Evolutionary conservation across 2,797 vertebrate genomes (phyloP), one percentile per base, ranked within the genome.

Genomic region (Phaenicophaeus curvirostris): DNA sequence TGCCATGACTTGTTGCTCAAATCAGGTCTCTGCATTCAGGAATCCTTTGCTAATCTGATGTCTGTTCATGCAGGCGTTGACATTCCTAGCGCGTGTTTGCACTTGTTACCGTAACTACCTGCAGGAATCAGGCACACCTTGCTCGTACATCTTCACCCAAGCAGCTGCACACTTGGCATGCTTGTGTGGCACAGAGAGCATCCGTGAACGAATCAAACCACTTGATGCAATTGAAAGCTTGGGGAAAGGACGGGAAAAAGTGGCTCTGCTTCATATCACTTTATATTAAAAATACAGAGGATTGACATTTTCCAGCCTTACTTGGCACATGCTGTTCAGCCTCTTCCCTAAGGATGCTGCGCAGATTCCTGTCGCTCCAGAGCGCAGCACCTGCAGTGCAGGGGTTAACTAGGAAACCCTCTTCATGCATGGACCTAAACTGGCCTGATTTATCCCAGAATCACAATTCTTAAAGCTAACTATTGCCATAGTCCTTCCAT

Each of bases 71-170:
- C 3, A 0, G 63, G 74, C n/a, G 53, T 51, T 68, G 46, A 30
- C 54, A 89, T 83, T 92, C 87, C 90, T 37, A 4, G 50, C 8
- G 66, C 90, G 0, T 89, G 93, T 85, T 71, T 74, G 53, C 86
- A 85, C 96, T 94, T 77, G 91, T 53, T 25, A 41, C 0, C 2
- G 72, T 86, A 81, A 62, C 58, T 37, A n/a, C 55, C 72, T 48
- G 92, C 89, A 94, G 91, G 92, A 81, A 93, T 72, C 79, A 57
- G 95, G 91, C 92, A 91, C 94, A 84, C 94, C 91, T 94, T 93
- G 92, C 89, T 93, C 85, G 66, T 48, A 81, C 82, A 41, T 61
- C 69, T 59, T 37, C 37, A 55, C 62, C 82, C 89, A 95, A 92
- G 62, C 87, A 75, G 72, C 16, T 84, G 90, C 92, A 75, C 66